phyloP scores from a whole-genome alignment of 2,113 vertebrate genomes.

The Apodemus sylvaticus region DNA sequence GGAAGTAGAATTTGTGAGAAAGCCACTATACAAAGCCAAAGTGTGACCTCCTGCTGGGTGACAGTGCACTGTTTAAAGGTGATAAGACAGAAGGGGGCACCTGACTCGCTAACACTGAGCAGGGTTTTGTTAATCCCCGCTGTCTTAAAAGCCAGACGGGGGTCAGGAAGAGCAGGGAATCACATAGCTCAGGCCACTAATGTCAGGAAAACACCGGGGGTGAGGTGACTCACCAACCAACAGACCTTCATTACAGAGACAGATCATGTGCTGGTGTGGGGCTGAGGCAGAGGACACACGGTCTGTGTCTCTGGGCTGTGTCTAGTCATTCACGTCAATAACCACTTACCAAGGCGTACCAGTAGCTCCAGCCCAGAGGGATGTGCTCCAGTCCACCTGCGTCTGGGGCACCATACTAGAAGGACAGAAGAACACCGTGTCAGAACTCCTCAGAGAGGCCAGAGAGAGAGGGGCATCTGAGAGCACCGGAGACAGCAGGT shows the following conservation, averaged over 20 bases:
- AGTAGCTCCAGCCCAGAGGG: slow-evolving; percentile 95
- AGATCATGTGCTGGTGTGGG: background rate
- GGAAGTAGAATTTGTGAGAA: slow-evolving; percentile 32
- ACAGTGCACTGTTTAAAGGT: background rate
- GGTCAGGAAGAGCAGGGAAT: background rate
- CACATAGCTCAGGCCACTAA: background rate
- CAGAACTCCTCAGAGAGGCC: background rate
- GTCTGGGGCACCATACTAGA: slow-evolving; percentile 93
- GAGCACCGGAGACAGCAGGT: background rate
- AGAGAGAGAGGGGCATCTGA: background rate
- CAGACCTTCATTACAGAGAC: slow-evolving; percentile 29
- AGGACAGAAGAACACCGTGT: slow-evolving; percentile 54
- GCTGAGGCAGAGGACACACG: background rate
- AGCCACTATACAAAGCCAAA: background rate
- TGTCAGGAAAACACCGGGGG: background rate
- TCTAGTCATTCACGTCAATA: background rate
- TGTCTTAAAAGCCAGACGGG: background rate
- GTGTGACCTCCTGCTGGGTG: background rate
- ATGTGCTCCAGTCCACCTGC: slow-evolving; percentile 94
- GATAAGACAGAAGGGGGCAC: background rate
- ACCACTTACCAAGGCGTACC: slow-evolving; percentile 95
- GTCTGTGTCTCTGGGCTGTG: background rate
- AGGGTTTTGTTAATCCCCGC: background rate
- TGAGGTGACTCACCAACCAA: slow-evolving; percentile 11
- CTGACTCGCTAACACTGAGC: background rate